These are phyloP conservation scores for Crenichthys baileyi DNA, from an alignment of 2,797 vertebrate species.

Conservation along the genomic window DNA sequence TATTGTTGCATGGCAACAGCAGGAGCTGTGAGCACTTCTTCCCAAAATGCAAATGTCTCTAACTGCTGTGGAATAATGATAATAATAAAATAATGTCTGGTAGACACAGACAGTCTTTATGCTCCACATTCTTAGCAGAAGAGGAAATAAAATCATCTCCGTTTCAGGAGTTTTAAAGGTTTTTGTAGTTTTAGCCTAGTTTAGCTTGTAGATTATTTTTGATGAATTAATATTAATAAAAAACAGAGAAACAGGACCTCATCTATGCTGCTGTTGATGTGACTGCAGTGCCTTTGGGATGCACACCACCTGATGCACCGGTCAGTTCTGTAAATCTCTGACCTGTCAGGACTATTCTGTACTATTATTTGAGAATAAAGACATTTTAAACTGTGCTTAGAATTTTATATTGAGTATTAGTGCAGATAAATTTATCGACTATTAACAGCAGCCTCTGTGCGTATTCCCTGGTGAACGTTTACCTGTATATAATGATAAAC, in stretches of 20 bases:
- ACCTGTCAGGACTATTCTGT: neutral
- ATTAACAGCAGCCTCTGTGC: neutral
- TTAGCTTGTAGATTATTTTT: neutral
- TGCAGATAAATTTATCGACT: neutral
- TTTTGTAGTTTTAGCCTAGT: neutral
- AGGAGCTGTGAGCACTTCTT: conserved; percentile 24
- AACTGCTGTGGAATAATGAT: neutral
- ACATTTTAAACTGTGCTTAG: neutral
- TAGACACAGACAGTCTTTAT: neutral
- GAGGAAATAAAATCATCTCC: neutral
- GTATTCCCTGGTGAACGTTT: neutral
- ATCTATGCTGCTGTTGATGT: neutral
- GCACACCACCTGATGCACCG: neutral
- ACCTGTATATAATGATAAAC: neutral
- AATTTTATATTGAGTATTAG: neutral
- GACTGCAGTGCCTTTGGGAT: neutral
- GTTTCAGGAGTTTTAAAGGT: neutral
- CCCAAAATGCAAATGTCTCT: conserved; percentile 26
- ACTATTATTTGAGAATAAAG: neutral
- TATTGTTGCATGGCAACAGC: conserved; percentile 69
- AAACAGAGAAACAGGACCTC: neutral
- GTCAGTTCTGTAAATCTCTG: neutral
- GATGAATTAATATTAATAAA: neutral
- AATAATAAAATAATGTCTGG: neutral
- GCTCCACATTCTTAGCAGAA: neutral